phyloP scores from a whole-genome alignment of 2,888 invertebrate genomes.

The Chrysotoxum bicinctum region DNA sequence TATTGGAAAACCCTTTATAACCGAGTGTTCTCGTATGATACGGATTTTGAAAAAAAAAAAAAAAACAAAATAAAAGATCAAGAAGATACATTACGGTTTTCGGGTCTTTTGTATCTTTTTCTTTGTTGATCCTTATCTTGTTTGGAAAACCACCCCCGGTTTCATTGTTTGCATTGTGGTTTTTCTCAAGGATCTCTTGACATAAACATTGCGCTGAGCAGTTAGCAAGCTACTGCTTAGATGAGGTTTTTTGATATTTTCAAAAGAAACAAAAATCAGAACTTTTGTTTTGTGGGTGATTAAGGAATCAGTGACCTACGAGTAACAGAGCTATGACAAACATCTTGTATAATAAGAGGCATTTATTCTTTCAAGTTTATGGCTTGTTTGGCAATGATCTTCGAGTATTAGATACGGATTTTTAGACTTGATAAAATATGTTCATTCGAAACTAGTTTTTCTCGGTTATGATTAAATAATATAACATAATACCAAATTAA shows the following conservation, averaged over 20 bases:
- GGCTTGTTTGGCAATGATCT: no score
- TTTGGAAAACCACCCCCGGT: slow-evolving; percentile 57
- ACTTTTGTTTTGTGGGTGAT: background rate
- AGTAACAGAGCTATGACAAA: background rate
- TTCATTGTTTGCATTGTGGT: slow-evolving; percentile 44
- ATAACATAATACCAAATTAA: no score
- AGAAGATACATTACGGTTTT: slow-evolving; percentile 58
- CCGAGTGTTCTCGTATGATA: no score
- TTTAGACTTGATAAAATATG: no score
- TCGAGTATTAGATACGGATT: no score
- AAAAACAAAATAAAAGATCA: slow-evolving; percentile 48
- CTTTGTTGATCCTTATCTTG: slow-evolving; percentile 52
- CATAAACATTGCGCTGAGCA: slow-evolving; percentile 23
- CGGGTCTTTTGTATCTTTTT: slow-evolving; percentile 9
- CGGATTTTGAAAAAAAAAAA: slow-evolving; percentile 32
- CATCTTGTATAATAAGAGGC: background rate
- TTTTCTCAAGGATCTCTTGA: slow-evolving; percentile 56
- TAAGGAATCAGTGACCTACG: background rate
- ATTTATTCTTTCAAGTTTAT: no score
- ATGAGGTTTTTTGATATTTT: background rate
- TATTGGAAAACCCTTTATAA: no score
- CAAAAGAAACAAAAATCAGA: background rate
- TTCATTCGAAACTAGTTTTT: no score
- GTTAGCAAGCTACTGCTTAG: background rate
- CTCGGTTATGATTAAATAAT: no score